A percentile compares a stretch with the other conserved stretches of the same genome.
Evolutionary conservation across 2,797 vertebrate species (phyloP).

Genomic region (Psittacula echo): DNA sequence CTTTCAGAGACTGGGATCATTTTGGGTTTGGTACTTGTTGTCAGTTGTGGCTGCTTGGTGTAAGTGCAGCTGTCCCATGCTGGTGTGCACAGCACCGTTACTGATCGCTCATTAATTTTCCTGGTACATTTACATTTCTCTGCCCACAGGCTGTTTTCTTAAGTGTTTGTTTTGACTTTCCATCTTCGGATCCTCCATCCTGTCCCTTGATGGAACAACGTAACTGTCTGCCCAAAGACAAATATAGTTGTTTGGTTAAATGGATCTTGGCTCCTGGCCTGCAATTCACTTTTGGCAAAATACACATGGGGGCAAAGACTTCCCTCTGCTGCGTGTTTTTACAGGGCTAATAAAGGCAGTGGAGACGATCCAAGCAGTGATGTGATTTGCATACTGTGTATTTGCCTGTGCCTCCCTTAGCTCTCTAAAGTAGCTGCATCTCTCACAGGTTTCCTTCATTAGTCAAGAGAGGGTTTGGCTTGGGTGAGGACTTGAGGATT

Average conservation of each 20-base stretch:
- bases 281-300: conserved; percentile 49
- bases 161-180: conserved; percentile 45
- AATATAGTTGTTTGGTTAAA: conserved; percentile 56
- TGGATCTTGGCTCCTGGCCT: conserved; percentile 38
- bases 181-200: conserved; percentile 42
- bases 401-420: background rate
- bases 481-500: background rate
- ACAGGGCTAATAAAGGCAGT: background rate
- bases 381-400: background rate
- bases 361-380: conserved; percentile 15
- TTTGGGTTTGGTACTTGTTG: background rate
- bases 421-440: background rate
- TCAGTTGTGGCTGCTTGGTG: background rate
- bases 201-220: conserved; percentile 28
- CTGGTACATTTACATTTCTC: background rate
- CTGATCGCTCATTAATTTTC: conserved; percentile 10
- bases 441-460: background rate
- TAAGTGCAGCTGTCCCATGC: background rate
- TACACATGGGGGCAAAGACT: background rate
- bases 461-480: background rate
- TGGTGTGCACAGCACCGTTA: background rate
- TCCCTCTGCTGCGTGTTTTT: conserved; percentile 1
- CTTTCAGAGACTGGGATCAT: background rate
- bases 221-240: conserved; percentile 51
- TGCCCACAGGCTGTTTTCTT: conserved; percentile 48